Evolutionary conservation across 2,113 vertebrate species (phyloP), one percentile per base, ranked within the genome.

Genomic region (Mionectes macconnelli): DNA sequence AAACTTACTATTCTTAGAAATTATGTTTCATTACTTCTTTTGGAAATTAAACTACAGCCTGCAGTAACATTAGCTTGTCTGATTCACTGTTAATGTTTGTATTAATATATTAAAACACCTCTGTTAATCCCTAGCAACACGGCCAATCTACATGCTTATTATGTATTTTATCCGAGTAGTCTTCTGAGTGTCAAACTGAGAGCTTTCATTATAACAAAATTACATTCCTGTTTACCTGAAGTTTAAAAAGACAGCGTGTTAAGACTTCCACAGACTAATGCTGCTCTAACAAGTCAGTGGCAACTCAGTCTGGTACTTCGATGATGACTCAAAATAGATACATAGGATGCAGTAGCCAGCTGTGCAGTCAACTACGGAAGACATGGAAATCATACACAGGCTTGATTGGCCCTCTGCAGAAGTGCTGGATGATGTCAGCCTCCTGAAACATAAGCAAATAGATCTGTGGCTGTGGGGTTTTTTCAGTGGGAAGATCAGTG

Each of bases 161-260:
- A 31, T 5, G 35, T 84, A 50, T 84, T 94, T 93, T 76, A 68
- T 56, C 76, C 1, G 1, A 93, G 49, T 68, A 84, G 86, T 72
- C 86, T 88, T 86, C 83, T 44, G 10, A 93, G 60, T 75, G 66
- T 78, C 9, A 8, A 74, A 62, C 30, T 17, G 63, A 86, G 80
- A 92, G 60, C 42, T 80, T 93, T 95, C 19, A 11, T 84, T 59
- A 31, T 22, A 31, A 60, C 78, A 56, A 52, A 89, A 45, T 47
- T 20, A 82, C 84, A 87, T 95, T 96, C 77, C 91, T 88, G 49
- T 78, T 84, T 87, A 70, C 84, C 63, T 81, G 59, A 84, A 87
- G 40, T 79, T 70, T 66, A 30, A 66, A 39, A 90, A 59, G 25
- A 24, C 70, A 6, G 15, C 16, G 28, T 28, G 18, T 67, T 42